Percentiles rank a stretch among this genome's conserved stretches.
Evolutionary conservation across 2,113 vertebrate genomes (phyloP).

Genomic region (Percina caprodes): DNA sequence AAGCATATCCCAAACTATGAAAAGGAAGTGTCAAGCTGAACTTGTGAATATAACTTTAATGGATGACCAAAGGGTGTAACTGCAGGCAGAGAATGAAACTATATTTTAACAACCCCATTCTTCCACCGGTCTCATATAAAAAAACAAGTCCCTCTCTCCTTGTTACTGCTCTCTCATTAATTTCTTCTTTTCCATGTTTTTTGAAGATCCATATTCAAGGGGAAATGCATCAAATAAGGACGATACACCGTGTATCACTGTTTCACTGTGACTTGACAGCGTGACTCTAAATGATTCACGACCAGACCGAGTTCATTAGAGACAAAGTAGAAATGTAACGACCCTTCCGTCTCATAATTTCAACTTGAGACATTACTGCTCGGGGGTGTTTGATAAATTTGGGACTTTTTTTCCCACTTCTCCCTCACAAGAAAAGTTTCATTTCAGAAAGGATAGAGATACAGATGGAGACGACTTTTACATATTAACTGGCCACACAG

Average conservation of each 20-base stretch:
- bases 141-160: background rate
- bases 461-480: background rate
- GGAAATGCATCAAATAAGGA: background rate
- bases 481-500: background rate
- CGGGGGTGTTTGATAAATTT: background rate
- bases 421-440: background rate
- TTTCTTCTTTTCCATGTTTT: background rate
- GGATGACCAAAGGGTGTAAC: background rate
- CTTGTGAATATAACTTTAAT: background rate
- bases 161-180: background rate
- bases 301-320: constrained; percentile 11
- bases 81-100: background rate
- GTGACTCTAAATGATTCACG: constrained; percentile 34
- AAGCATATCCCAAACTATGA: background rate
- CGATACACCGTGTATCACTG: too few species aligned
- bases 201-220: background rate
- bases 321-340: background rate
- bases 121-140: background rate
- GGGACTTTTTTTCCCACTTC: background rate
- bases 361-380: background rate
- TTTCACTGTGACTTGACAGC: background rate
- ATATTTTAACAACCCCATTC: background rate
- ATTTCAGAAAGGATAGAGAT: background rate
- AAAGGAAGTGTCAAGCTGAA: background rate
- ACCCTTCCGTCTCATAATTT: constrained; percentile 5